phyloP scores from a whole-genome alignment of 2,888 invertebrate species.

The Ochropacha duplaris region DNA sequence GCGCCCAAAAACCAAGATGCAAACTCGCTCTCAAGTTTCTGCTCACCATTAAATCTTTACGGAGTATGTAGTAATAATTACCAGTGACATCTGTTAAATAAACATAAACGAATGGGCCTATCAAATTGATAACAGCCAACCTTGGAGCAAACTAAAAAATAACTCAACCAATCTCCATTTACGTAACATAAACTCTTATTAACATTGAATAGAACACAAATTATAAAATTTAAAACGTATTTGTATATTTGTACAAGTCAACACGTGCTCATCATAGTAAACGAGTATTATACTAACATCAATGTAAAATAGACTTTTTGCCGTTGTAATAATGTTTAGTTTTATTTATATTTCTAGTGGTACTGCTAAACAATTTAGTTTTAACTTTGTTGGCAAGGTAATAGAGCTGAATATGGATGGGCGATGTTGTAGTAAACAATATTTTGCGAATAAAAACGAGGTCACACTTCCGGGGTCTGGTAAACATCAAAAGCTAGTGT shows the following conservation, averaged over 20 bases:
- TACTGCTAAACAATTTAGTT: conserved; percentile 5
- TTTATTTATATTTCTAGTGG: neutral
- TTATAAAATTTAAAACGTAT: neutral
- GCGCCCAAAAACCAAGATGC: too few relatives aligned
- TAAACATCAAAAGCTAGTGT: conserved; percentile 17
- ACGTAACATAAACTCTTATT: neutral
- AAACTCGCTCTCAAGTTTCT: too few relatives aligned
- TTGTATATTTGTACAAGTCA: neutral
- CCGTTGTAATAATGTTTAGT: neutral
- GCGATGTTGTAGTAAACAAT: conserved; percentile 26
- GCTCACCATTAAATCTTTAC: too few relatives aligned
- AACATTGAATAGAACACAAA: neutral
- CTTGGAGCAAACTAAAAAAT: neutral
- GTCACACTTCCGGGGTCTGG: conserved; percentile 31
- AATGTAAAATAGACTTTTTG: conserved; percentile 1
- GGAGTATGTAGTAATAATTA: too few relatives aligned
- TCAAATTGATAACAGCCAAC: conserved; percentile 1
- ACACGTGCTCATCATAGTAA: conserved; percentile 1
- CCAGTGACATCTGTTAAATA: conserved; percentile 2
- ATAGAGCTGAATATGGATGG: conserved; percentile 16
- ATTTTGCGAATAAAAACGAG: conserved; percentile 34
- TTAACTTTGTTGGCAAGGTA: conserved; percentile 14
- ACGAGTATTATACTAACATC: neutral
- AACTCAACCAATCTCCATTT: neutral
- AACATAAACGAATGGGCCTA: conserved; percentile 1